Conservation (phyloP, 1,140 invertebrate species). For the Artemia franciscana region DNA sequence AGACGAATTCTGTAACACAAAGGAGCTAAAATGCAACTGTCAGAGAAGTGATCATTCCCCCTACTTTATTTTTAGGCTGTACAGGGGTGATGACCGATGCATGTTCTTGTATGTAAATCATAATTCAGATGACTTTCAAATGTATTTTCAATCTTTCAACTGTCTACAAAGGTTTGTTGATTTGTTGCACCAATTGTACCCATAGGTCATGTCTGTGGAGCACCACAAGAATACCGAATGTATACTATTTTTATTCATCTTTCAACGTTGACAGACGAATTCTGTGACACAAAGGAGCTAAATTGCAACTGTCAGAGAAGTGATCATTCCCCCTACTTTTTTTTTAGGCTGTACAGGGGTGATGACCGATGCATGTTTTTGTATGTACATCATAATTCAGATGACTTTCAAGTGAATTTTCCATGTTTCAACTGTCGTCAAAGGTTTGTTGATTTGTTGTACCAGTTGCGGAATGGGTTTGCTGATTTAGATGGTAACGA, state of each 20-base stretch:
- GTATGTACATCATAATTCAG: constrained; percentile 92
- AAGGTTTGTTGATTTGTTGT: constrained; percentile 50
- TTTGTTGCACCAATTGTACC: constrained; percentile 28
- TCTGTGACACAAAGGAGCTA: no score
- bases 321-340: constrained; percentile 10
- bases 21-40: no score
- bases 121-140: constrained; percentile 97
- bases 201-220: no score
- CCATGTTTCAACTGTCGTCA: constrained; percentile 63
- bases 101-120: constrained; percentile 93
- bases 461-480: neutral
- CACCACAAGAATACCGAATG: no score
- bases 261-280: no score
- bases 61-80: constrained; percentile 35
- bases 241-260: no score
- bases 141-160: constrained; percentile 73
- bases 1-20: no score
- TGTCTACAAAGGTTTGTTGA: constrained; percentile 63
- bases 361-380: constrained; percentile 87
- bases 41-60: no score
- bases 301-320: no score
- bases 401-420: constrained; percentile 97
- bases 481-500: constrained; percentile 2
- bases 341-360: constrained; percentile 65
- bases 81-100: constrained; percentile 84